Evolutionary conservation across 2,113 vertebrate genomes (phyloP), one percentile per base, ranked within the genome.

Genomic region (Nannobrachium achirus): DNA sequence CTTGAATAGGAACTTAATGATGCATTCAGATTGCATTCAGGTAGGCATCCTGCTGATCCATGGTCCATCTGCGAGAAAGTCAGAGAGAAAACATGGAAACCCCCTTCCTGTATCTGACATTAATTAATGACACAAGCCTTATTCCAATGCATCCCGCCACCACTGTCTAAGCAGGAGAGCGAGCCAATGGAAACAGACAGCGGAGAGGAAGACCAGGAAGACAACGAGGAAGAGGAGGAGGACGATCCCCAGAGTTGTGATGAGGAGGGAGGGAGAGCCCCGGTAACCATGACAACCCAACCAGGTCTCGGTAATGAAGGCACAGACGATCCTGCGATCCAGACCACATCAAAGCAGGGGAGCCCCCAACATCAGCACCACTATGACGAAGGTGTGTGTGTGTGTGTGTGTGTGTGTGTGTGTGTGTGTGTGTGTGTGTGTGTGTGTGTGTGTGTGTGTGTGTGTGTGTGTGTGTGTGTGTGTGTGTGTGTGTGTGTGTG

Each of bases 271-370:
- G 73, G 73, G 79, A 63, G 42, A 62, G 70, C 75, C 62, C 71
- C 66, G 8, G 73, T 86, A 75, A 52, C 76, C 74, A 88, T 81
- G 85, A 80, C 81, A 74, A 84, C 78, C 51, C 64, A 80, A 69
- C 69, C 80, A 51, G 66, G 61, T 52, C 69, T 69, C 44, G 39
- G 42, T 59, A 69, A 73, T 56, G 78, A 85, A 72, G 67, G 41
- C 67, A 44, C 25, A 49, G 84, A 88, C 75, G 86, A 82, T 62
- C 49, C 49, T 19, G 69, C 67, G 65, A 75, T 69, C 70, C 80
- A 71, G 65, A 56, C 51, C 63, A 45, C 71, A 70, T 61, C 71
- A 44, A 49, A 74, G 74, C 58, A 71, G 62, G 69, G 83, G 62
- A 77, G 58, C 58, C 3, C 63, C 20, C 56, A 64, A 45, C 76